Evolutionary conservation across 2,797 vertebrate genomes (phyloP).

Genomic region (Odontamblyopus lacepedii): DNA sequence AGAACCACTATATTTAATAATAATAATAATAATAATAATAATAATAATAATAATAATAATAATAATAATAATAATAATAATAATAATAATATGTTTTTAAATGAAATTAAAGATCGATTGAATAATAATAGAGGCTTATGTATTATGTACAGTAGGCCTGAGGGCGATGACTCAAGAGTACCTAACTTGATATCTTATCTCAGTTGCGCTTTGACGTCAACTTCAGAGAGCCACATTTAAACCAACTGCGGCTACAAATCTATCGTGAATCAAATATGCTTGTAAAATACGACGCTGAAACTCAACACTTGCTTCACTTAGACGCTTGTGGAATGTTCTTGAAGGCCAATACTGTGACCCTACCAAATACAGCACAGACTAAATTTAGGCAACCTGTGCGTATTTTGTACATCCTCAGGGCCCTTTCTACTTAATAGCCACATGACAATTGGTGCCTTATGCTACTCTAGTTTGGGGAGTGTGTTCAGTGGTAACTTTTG

Average conservation of each 20-base stretch:
- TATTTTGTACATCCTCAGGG: neutral
- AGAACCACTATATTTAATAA: neutral
- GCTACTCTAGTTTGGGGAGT: neutral
- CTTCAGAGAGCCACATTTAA: conserved; percentile 20
- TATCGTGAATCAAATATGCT: conserved; percentile 41
- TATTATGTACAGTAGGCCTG: too few species aligned
- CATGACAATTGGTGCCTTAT: neutral
- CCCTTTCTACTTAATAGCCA: neutral
- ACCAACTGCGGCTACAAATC: conserved; percentile 38
- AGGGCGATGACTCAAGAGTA: neutral
- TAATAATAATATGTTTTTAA: neutral
- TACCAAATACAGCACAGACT: conserved; percentile 86
- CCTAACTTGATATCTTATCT: neutral
- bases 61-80: neutral
- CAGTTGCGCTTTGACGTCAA: conserved; percentile 9
- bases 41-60: too few species aligned
- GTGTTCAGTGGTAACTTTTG: neutral
- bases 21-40: neutral
- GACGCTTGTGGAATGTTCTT: conserved; percentile 40
- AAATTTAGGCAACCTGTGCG: conserved; percentile 12
- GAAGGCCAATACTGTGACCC: conserved; percentile 66
- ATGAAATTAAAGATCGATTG: too few species aligned
- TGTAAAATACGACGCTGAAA: conserved; percentile 55
- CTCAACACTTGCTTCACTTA: conserved; percentile 50
- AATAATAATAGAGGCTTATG: too few species aligned